Evolutionary conservation across 2,888 invertebrate genomes (phyloP).

Genomic region (Platerodrilus igneus): DNA sequence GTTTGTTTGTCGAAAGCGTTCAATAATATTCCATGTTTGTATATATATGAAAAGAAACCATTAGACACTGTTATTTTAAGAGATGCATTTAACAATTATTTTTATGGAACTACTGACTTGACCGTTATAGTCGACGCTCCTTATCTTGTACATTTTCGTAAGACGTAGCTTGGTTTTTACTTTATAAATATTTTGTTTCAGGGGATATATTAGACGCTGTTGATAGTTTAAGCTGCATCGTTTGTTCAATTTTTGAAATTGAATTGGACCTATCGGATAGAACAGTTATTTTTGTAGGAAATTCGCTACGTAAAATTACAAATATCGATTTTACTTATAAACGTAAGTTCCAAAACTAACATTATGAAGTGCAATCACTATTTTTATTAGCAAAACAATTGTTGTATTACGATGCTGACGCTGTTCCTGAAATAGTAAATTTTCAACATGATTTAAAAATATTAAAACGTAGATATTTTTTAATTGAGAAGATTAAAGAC

Average conservation of each 20-base stretch:
- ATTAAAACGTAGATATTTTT: slow-evolving; percentile 74
- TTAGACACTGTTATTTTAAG: slow-evolving; percentile 52
- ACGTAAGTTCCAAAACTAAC: slow-evolving; percentile 25
- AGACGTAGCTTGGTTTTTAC: slow-evolving; percentile 17
- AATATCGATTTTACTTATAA: slow-evolving; percentile 48
- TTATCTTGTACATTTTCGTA: slow-evolving; percentile 60
- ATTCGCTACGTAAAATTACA: slow-evolving; percentile 50
- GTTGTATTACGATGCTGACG: slow-evolving; percentile 54
- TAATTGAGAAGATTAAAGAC: slow-evolving; percentile 89
- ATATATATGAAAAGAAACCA: slow-evolving; percentile 61
- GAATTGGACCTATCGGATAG: slow-evolving; percentile 38
- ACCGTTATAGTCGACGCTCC: slow-evolving; percentile 65
- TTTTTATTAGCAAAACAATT: slow-evolving; percentile 54
- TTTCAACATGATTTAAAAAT: slow-evolving; percentile 52
- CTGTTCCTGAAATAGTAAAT: slow-evolving; percentile 35
- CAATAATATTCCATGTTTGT: slow-evolving; percentile 68
- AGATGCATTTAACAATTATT: slow-evolving; percentile 38
- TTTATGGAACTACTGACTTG: slow-evolving; percentile 44
- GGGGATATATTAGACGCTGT: too few relatives aligned
- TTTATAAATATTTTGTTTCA: too few relatives aligned
- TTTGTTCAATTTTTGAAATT: too few relatives aligned
- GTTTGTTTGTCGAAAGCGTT: slow-evolving; percentile 75
- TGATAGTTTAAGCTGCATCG: too few relatives aligned
- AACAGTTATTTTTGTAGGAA: slow-evolving; percentile 53
- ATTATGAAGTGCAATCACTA: slow-evolving; percentile 10